Base-by-base conservation (phyloP, 2,888 invertebrate species). In the Nycteola revayana region DNA sequence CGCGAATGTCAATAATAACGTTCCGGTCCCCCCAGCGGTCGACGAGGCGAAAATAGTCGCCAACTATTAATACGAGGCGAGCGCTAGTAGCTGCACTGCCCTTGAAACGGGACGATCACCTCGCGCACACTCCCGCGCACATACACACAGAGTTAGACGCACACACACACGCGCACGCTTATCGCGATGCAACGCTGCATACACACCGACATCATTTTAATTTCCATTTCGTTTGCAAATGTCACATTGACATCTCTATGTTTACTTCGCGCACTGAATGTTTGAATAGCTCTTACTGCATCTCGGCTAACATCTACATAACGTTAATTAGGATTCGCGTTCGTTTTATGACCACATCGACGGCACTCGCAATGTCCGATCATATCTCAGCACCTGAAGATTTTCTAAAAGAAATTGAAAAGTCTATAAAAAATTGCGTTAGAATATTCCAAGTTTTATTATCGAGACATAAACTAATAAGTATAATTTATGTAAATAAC, bases 21-120 rank as follows among this genome's bases (percentile, higher is more conserved):
- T 75, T 75, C 75, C 77, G 77, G 79, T 83, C 79, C 79, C 53
- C 77, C 77, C 74, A 69, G 76, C 68, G 68, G 70, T 68, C 72
- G 72, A 70, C 71, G 78, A 67, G 70, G 85, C 83, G 79, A 83
- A 85, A 87, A 87, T 88, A 88, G 85, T 86, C 79, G 75, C 75
- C 76, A 78, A 82, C 87, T 87, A 87, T 87, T 85, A 83, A 87
- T 86, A 86, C 71, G 65, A 68, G 67, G 69, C 73, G 77, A 78
- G 76, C 83, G 79, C 83, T 82, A 81, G 83, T 66, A n/a, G 72
- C 77, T 86, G 87, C 87, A 86, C 60, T 81, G 87, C 86, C 87
- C 87, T 88, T 88, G 87, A 88, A 85, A 69, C 76, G 79, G 87
- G 83, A 55, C 87, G 85, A 82, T 88, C 85, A 86, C 87, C 87